These are phyloP conservation scores for Scyliorhinus canicula DNA, from an alignment of 2,797 vertebrate genomes.

Conservation along the genomic window DNA sequence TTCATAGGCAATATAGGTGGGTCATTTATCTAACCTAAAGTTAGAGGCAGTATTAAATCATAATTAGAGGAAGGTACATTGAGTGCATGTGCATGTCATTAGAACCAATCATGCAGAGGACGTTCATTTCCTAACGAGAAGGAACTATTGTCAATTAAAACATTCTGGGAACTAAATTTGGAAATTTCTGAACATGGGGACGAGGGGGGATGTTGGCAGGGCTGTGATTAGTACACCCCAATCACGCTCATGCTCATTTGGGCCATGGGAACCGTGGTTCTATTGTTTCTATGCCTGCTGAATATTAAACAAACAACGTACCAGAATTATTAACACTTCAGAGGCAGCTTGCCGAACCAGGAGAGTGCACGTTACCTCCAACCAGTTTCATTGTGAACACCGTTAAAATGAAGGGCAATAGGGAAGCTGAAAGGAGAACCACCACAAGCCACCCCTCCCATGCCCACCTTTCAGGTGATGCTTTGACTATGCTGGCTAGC, in stretches of 20 bases:
- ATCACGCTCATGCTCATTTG: background rate
- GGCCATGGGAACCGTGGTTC: background rate
- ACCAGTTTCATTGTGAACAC: too few relatives aligned
- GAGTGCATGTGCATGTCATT: background rate
- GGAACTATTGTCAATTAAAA: background rate
- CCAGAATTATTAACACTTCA: background rate
- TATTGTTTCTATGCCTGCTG: background rate
- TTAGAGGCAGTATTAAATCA: background rate
- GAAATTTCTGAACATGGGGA: background rate
- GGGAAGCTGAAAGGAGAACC: too few relatives aligned
- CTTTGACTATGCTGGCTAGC: background rate
- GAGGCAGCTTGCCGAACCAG: too few relatives aligned
- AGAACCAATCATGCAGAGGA: background rate
- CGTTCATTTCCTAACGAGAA: background rate
- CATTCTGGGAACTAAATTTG: background rate
- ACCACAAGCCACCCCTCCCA: too few relatives aligned
- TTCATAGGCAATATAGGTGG: background rate
- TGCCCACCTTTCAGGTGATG: too few relatives aligned
- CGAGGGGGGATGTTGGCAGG: too few relatives aligned
- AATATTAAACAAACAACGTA: background rate
- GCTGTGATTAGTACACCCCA: background rate
- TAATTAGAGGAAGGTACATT: background rate
- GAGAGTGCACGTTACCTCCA: too few relatives aligned
- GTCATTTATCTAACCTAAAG: conserved; percentile 12
- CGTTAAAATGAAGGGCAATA: too few relatives aligned